Percentiles rank a stretch among this genome's conserved stretches.
Evolutionary conservation across 2,113 vertebrate genomes (phyloP).

Genomic region (Grantiella picta): DNA sequence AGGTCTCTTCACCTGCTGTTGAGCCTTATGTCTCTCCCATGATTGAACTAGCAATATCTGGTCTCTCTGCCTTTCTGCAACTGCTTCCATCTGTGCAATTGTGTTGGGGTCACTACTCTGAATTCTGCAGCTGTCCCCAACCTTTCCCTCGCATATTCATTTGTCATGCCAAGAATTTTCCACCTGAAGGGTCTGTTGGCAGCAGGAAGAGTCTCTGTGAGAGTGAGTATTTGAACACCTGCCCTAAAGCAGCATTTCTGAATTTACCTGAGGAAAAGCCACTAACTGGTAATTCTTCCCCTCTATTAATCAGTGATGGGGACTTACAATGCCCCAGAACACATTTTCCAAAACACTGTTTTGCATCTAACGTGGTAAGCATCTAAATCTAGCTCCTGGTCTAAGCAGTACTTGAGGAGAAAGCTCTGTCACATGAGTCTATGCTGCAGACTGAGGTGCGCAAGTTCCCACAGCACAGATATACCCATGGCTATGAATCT

Average conservation of each 20-base stretch:
- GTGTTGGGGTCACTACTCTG: not conserved
- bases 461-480: fast-evolving
- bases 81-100: not conserved
- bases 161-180: not conserved
- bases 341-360: not conserved
- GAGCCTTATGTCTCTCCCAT: not conserved
- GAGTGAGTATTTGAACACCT: not conserved
- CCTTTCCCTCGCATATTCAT: not conserved
- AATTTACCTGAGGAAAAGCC: not conserved
- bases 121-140: not conserved
- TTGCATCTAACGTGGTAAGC: not conserved
- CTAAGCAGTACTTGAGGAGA: not conserved
- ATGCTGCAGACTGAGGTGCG: not conserved
- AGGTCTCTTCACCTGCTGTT: not conserved
- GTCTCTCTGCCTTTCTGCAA: not conserved
- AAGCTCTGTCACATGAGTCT: fast-evolving
- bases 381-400: not conserved
- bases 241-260: not conserved
- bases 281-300: not conserved
- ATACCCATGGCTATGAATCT: not conserved
- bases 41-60: not conserved
- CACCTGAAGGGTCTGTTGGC: not conserved
- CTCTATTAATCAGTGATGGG: not conserved
- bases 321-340: not conserved
- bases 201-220: not conserved